These are phyloP conservation scores for Chrosomus eos DNA, from an alignment of 2,797 vertebrate species.

Conservation along the genomic window DNA sequence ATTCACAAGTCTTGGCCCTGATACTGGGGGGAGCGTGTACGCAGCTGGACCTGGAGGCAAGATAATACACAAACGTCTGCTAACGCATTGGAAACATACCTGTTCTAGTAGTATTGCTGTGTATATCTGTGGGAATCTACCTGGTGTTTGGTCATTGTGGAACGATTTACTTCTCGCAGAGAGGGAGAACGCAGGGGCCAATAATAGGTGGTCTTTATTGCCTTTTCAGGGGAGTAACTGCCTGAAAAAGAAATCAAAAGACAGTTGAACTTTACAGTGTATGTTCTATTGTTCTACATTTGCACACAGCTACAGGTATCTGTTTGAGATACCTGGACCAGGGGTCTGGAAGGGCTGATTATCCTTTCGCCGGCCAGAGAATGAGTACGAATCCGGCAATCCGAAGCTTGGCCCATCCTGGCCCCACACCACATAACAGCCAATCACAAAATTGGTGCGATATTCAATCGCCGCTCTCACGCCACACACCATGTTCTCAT, in stretches of 20 bases:
- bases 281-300: not conserved
- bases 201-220: slow-evolving; percentile 70
- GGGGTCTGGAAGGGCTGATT: slow-evolving; percentile 70
- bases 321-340: slow-evolving; percentile 79
- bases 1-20: slow-evolving; percentile 75
- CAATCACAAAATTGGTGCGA: no score
- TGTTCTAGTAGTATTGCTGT: not conserved
- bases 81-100: not conserved
- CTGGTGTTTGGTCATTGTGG: slow-evolving; percentile 74
- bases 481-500: no score
- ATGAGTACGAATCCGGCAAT: no score
- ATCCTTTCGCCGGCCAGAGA: slow-evolving; percentile 78
- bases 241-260: slow-evolving; percentile 67
- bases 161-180: slow-evolving; percentile 74
- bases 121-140: slow-evolving; percentile 68
- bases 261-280: not conserved
- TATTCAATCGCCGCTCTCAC: no score
- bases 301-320: not conserved
- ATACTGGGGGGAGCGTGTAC: slow-evolving; percentile 82
- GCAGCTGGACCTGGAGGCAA: slow-evolving; percentile 81
- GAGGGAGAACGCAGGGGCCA: slow-evolving; percentile 81
- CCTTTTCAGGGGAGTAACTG: slow-evolving; percentile 80
- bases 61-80: not conserved
- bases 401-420: no score
- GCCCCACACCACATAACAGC: no score